Evolutionary conservation across 2,797 vertebrate genomes (phyloP).

Genomic region (Acropternis orthonyx): DNA sequence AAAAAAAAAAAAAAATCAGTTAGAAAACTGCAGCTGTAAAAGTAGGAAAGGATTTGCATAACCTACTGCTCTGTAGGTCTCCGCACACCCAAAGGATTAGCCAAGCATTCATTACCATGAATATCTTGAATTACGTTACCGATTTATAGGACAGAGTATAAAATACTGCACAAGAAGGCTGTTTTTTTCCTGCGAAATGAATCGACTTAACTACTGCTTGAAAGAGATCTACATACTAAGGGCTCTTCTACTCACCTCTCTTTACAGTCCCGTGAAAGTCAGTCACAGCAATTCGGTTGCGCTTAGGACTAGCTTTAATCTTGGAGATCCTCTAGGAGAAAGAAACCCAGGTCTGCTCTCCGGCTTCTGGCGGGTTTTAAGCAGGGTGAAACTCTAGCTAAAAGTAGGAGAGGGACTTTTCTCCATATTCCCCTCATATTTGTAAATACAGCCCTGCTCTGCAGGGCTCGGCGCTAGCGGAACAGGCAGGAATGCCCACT

Average conservation of each 20-base stretch:
- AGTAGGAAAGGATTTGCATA: conserved; percentile 71
- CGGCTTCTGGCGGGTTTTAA: conserved; percentile 72
- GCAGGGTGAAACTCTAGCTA: conserved; percentile 59
- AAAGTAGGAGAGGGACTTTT: conserved; percentile 66
- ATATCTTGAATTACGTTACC: conserved; percentile 69
- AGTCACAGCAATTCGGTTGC: conserved; percentile 73
- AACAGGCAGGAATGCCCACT: conserved; percentile 84
- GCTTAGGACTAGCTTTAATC: conserved; percentile 78
- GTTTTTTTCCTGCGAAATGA: conserved; percentile 50
- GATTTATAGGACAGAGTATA: conserved; percentile 68
- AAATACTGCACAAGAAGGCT: conserved; percentile 57
- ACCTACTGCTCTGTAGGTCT: conserved; percentile 72
- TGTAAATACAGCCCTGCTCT: conserved; percentile 75
- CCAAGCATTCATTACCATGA: conserved; percentile 67
- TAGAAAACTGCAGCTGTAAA: conserved; percentile 66
- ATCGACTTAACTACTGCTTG: conserved; percentile 53
- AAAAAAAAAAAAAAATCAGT: conserved; percentile 39
- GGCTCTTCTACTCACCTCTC: conserved; percentile 78
- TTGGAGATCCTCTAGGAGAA: conserved; percentile 70
- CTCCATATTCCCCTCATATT: conserved; percentile 67
- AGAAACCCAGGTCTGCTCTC: conserved; percentile 2
- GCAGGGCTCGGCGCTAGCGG: conserved; percentile 64
- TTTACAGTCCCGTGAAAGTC: conserved; percentile 75
- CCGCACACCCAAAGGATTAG: conserved; percentile 69
- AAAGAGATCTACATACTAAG: conserved; percentile 65